Conservation (phyloP, 2,888 invertebrate genomes). For the Serripes groenlandicus region DNA sequence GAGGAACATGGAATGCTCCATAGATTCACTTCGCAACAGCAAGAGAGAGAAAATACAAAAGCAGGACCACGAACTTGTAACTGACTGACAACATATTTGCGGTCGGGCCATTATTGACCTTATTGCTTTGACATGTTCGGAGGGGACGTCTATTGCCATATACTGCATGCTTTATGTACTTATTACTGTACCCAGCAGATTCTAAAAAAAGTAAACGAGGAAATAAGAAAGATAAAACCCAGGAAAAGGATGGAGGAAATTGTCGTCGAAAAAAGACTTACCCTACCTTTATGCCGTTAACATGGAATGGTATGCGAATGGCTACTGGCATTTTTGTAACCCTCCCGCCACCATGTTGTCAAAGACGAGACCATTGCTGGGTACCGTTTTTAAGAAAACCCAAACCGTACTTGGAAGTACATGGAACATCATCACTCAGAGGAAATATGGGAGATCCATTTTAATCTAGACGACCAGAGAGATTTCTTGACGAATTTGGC, state of each 20-base stretch:
- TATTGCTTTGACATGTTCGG: background rate
- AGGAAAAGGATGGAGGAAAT: background rate
- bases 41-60: background rate
- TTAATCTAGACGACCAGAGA: background rate
- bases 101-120: background rate
- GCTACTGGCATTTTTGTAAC: background rate
- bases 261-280: background rate
- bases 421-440: background rate
- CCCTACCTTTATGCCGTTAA: background rate
- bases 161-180: background rate
- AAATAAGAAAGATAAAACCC: background rate
- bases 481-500: slow-evolving; percentile 2
- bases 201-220: background rate
- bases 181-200: background rate
- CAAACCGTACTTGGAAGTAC: background rate
- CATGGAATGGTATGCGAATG: slow-evolving; percentile 2
- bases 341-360: background rate
- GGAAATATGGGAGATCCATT: background rate
- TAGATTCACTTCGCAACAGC: background rate
- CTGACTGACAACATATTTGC: background rate
- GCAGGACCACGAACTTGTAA: background rate
- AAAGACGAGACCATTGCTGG: background rate
- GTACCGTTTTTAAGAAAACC: background rate
- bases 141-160: background rate
- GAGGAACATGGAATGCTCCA: slow-evolving; percentile 8